Evolutionary conservation across 1,140 invertebrate species (phyloP).

Genomic region (Orussus abietinus): DNA sequence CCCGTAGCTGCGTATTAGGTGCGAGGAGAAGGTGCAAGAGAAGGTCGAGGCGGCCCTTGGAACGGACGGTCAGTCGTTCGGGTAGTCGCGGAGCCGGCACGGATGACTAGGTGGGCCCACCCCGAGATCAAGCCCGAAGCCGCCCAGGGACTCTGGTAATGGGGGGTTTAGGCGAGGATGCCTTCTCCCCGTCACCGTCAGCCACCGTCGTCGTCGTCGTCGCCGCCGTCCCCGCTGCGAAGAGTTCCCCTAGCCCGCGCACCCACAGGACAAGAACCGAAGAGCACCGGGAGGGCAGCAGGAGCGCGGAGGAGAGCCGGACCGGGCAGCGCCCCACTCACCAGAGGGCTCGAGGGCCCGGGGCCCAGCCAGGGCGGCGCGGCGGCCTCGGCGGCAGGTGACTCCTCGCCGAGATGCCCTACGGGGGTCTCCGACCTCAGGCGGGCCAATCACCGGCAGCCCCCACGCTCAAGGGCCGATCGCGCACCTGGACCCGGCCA

Average conservation of each 20-base stretch:
- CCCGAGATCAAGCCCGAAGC: constrained; percentile 33
- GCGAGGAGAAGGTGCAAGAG: constrained; percentile 45
- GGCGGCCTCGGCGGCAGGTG: constrained; percentile 33
- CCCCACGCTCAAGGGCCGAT: not conserved
- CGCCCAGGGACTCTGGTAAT: constrained; percentile 45
- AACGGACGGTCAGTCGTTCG: constrained; percentile 3
- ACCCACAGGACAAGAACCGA: constrained; percentile 9
- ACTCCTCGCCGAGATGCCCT: constrained; percentile 48
- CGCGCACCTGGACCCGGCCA: not conserved
- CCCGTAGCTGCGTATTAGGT: constrained; percentile 46
- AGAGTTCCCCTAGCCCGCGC: not conserved
- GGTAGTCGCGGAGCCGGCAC: not conserved
- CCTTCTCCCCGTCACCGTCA: constrained; percentile 45
- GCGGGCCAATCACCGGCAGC: not conserved
- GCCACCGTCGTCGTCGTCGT: constrained; percentile 35
- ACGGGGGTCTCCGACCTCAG: constrained; percentile 16
- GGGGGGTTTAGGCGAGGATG: constrained; percentile 52
- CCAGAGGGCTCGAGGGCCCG: constrained; percentile 8
- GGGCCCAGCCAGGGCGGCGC: constrained; percentile 21
- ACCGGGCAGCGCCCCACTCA: constrained; percentile 6
- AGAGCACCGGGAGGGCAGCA: constrained; percentile 12
- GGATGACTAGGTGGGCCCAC: constrained; percentile 25
- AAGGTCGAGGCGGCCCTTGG: constrained; percentile 46
- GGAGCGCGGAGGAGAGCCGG: constrained; percentile 1
- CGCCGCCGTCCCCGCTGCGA: constrained; percentile 26